Conservation (phyloP, 2,113 vertebrate genomes). For the Lathamus discolor region DNA sequence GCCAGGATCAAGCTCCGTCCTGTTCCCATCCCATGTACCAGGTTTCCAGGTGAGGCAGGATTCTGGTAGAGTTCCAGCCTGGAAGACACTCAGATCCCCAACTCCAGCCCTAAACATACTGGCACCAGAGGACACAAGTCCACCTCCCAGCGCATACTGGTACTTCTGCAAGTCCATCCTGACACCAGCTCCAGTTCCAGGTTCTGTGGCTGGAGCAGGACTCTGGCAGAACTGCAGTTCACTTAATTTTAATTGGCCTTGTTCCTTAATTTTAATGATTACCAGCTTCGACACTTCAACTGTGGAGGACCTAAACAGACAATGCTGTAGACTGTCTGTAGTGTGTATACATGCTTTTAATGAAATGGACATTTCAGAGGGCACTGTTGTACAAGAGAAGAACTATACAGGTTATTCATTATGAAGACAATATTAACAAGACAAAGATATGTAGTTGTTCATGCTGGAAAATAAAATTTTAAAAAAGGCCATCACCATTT, state of each 20-base stretch:
- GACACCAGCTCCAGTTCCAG: not conserved
- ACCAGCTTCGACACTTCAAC: not conserved
- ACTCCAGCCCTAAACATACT: not conserved
- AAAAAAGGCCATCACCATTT: not conserved
- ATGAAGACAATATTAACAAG: not conserved
- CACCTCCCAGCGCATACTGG: not conserved
- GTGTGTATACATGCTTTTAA: not conserved
- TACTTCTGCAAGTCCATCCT: not conserved
- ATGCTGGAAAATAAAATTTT: not conserved
- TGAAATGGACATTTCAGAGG: not conserved
- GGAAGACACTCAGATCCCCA: not conserved
- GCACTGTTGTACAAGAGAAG: not conserved
- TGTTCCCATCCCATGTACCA: not conserved
- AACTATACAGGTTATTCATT: not conserved
- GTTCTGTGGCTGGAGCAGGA: not conserved
- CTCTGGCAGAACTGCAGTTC: not conserved
- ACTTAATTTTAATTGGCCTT: rapidly evolving
- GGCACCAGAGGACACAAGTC: not conserved
- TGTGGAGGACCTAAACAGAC: not conserved
- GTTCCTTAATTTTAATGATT: not conserved
- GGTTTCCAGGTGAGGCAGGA: not conserved
- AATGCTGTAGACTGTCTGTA: not conserved
- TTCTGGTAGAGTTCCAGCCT: not conserved
- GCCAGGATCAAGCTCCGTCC: not conserved
- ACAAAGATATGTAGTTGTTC: not conserved